Evolutionary conservation across 1,140 invertebrate genomes (phyloP).

Genomic region (Drosophila subpulchrella): DNA sequence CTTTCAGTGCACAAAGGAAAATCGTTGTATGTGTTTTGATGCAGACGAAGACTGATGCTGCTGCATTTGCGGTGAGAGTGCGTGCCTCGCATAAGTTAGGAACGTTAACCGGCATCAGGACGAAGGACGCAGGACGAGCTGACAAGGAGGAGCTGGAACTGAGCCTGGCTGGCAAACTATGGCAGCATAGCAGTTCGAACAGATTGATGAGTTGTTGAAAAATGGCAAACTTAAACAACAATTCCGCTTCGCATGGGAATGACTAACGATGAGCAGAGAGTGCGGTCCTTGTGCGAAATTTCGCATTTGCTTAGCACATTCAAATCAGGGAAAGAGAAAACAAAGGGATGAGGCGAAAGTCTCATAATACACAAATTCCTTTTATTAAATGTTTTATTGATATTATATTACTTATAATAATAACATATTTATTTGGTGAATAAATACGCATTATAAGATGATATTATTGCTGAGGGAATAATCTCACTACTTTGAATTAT

Average conservation of each 20-base stretch:
- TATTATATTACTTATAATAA: too few relatives aligned
- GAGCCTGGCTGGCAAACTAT: constrained; percentile 46
- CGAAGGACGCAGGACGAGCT: constrained; percentile 6
- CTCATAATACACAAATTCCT: too few relatives aligned
- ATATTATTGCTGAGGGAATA: too few relatives aligned
- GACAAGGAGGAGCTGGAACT: constrained; percentile 32
- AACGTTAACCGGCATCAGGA: constrained; percentile 35
- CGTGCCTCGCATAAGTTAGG: constrained; percentile 80
- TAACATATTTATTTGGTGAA: too few relatives aligned
- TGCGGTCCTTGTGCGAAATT: constrained; percentile 23
- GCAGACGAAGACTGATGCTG: constrained; percentile 79
- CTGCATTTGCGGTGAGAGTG: constrained; percentile 78
- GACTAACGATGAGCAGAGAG: constrained; percentile 46
- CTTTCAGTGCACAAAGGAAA: not conserved
- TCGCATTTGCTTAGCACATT: constrained; percentile 24
- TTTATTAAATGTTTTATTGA: too few relatives aligned
- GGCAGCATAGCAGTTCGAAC: constrained; percentile 61
- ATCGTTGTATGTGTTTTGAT: constrained; percentile 23
- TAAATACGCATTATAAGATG: too few relatives aligned
- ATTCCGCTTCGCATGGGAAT: constrained; percentile 48
- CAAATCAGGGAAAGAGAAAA: constrained; percentile 2
- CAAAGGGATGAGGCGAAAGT: not conserved
- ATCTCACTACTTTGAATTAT: too few relatives aligned
- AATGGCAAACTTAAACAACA: constrained; percentile 80
- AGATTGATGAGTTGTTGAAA: constrained; percentile 83